Evolutionary conservation across 2,888 invertebrate species (phyloP).

Genomic region (Morinoia aosen): DNA sequence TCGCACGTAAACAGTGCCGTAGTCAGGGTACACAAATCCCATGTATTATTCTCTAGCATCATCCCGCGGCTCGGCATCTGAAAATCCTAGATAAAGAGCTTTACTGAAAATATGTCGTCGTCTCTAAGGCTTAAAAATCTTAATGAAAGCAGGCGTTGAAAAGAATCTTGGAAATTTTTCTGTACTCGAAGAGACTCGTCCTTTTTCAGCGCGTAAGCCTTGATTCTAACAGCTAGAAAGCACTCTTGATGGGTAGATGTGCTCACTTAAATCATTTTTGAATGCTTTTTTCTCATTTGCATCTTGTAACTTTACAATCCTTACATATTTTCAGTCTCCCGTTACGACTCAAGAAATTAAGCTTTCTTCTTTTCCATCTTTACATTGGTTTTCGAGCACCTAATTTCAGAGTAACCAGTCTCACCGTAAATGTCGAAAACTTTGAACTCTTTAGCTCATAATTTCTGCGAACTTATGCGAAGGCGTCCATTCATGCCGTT

Average conservation of each 20-base stretch:
- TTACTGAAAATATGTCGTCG: not conserved
- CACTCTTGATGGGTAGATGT: not conserved
- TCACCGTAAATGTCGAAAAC: not conserved
- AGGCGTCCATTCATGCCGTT: not conserved
- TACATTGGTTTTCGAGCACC: not conserved
- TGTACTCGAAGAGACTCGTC: not conserved
- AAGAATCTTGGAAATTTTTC: not conserved
- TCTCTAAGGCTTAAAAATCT: not conserved
- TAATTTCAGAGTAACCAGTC: not conserved
- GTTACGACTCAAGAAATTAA: not conserved
- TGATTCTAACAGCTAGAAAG: not conserved
- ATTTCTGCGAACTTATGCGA: not conserved
- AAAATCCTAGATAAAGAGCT: not conserved
- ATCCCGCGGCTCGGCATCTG: not conserved
- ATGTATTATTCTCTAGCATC: not conserved
- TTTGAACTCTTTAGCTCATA: not conserved
- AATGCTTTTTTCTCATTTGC: not conserved
- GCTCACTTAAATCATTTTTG: not conserved
- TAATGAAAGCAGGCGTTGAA: not conserved
- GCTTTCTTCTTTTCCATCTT: not conserved
- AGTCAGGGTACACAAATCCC: not conserved
- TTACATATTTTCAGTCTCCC: not conserved
- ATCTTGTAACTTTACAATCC: not conserved
- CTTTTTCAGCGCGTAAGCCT: not conserved
- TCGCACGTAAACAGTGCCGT: not conserved